phyloP scores from a whole-genome alignment of 2,888 invertebrate genomes.

The Nudaria mundana region DNA sequence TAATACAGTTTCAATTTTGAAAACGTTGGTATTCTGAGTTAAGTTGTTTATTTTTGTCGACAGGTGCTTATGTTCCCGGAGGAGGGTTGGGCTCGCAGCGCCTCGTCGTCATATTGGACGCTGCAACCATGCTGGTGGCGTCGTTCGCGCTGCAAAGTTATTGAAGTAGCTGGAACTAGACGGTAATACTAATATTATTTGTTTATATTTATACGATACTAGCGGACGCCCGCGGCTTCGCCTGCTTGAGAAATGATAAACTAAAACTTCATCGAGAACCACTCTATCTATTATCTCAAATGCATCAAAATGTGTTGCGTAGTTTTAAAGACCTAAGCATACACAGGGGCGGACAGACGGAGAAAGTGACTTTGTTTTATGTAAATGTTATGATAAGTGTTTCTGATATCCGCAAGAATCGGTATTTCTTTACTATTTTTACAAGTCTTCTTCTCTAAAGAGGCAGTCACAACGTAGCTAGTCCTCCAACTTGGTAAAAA shows the following conservation, averaged over 20 bases:
- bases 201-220: no score
- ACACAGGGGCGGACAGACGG: no score
- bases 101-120: constrained; percentile 92
- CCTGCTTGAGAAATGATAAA: not conserved
- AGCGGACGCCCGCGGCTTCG: no score
- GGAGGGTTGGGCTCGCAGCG: constrained; percentile 94
- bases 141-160: constrained; percentile 89
- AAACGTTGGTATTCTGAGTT: constrained; percentile 1
- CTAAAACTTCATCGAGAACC: no score
- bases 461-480: no score
- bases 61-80: constrained; percentile 93
- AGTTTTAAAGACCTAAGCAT: no score
- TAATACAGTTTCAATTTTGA: constrained; percentile 2
- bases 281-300: no score
- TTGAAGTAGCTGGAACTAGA: constrained; percentile 90
- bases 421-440: not conserved
- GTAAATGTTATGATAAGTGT: not conserved
- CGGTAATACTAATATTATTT: constrained; percentile 61
- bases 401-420: not conserved
- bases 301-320: no score
- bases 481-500: no score
- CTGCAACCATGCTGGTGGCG: constrained; percentile 94
- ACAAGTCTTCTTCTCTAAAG: no score
- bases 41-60: constrained; percentile 24
- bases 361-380: no score